phyloP scores from a whole-genome alignment of 2,888 invertebrate genomes.

The Bembecia ichneumoniformis region DNA sequence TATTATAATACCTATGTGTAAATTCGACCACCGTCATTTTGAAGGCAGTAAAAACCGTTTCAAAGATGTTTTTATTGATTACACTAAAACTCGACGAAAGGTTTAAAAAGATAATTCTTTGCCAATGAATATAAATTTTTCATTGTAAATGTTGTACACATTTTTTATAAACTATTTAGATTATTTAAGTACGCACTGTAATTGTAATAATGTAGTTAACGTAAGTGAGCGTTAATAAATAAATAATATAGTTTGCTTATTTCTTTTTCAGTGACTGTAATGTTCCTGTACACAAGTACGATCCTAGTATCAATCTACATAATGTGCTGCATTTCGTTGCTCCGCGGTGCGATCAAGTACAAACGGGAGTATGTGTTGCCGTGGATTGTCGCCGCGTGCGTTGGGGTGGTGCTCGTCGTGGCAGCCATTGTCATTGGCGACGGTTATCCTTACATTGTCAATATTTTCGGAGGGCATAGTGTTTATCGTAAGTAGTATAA shows the following conservation, averaged over 20 bases:
- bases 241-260: background rate
- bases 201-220: too few relatives aligned
- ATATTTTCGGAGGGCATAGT: constrained; percentile 55
- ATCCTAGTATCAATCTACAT: constrained; percentile 57
- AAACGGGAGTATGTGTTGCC: constrained; percentile 59
- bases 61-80: too few relatives aligned
- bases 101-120: too few relatives aligned
- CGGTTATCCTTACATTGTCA: constrained; percentile 49
- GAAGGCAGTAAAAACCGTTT: too few relatives aligned
- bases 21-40: too few relatives aligned
- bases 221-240: too few relatives aligned
- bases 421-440: constrained; percentile 46
- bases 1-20: too few relatives aligned
- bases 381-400: constrained; percentile 58
- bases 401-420: constrained; percentile 44
- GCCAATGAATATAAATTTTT: too few relatives aligned
- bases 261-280: constrained; percentile 51
- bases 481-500: constrained; percentile 47
- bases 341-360: constrained; percentile 61
- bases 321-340: constrained; percentile 59
- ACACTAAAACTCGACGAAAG: too few relatives aligned
- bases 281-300: constrained; percentile 59
- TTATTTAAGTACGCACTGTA: too few relatives aligned
- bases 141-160: too few relatives aligned
- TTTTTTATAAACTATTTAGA: too few relatives aligned